Conservation (phyloP, 2,888 invertebrate species). For the Cantharis rufa region DNA sequence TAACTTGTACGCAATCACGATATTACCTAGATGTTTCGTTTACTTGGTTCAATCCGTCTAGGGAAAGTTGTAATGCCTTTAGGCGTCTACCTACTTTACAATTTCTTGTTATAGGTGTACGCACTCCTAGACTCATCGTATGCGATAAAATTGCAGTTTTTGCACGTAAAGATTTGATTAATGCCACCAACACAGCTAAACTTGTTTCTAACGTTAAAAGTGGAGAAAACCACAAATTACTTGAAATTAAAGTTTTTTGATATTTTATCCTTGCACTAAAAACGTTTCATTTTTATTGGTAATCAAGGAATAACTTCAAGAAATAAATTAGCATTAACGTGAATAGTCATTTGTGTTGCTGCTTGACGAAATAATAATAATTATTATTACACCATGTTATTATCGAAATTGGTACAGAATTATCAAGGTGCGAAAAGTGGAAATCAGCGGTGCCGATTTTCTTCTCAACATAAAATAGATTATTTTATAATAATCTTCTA, state of each 20-base stretch:
- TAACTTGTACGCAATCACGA: constrained; percentile 14
- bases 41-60: constrained; percentile 20
- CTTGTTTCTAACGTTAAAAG: background rate
- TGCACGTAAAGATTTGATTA: background rate
- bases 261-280: background rate
- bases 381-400: too few species aligned
- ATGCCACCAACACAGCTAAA: background rate
- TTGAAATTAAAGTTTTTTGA: background rate
- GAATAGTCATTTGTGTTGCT: background rate
- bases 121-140: constrained; percentile 13
- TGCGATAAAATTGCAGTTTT: background rate
- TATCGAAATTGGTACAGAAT: too few species aligned
- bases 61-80: constrained; percentile 31
- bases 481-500: too few species aligned
- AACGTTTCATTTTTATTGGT: background rate
- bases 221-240: background rate
- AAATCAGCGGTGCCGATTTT: too few species aligned
- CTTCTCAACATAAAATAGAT: too few species aligned
- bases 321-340: background rate
- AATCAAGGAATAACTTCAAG: background rate
- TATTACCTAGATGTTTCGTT: constrained; percentile 15
- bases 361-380: background rate
- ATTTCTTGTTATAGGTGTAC: constrained; percentile 14
- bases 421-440: too few species aligned
- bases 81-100: constrained; percentile 30